Evolutionary conservation across 2,113 vertebrate species (phyloP).

Genomic region (Oncorhynchus keta): DNA sequence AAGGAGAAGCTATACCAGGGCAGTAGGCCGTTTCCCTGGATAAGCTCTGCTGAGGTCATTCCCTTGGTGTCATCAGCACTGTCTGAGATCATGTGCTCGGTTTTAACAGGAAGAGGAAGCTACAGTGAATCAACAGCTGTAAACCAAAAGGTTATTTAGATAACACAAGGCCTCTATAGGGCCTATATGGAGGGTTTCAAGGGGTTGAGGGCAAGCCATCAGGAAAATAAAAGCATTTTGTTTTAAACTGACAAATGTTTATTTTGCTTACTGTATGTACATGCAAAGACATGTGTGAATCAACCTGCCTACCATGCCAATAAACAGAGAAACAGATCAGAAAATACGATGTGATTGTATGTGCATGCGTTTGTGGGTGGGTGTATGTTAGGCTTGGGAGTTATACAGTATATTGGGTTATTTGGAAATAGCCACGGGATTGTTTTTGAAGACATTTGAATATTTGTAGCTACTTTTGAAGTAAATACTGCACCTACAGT

Average conservation of each 20-base stretch:
- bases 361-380: not conserved
- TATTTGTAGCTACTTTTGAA: too few relatives aligned
- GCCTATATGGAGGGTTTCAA: not conserved
- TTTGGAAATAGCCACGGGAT: too few relatives aligned
- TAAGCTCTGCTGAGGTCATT: conserved; percentile 84
- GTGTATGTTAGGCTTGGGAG: not conserved
- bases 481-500: too few relatives aligned
- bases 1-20: not conserved
- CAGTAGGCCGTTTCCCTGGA: conserved; percentile 79
- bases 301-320: too few relatives aligned
- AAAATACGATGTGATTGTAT: not conserved
- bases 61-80: conserved; percentile 80
- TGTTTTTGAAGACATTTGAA: too few relatives aligned
- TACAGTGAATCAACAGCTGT: not conserved
- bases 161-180: too few relatives aligned
- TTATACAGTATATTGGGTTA: too few relatives aligned
- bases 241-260: not conserved
- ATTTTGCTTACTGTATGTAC: too few relatives aligned
- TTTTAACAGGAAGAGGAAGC: conserved; percentile 45
- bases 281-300: too few relatives aligned
- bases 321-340: not conserved
- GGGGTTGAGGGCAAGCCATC: not conserved
- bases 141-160: not conserved
- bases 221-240: not conserved
- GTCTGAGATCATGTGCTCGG: conserved; percentile 90